These are phyloP conservation scores for Trachelus stipa DNA, from an alignment of 2,888 invertebrate genomes.

Conservation along the genomic window DNA sequence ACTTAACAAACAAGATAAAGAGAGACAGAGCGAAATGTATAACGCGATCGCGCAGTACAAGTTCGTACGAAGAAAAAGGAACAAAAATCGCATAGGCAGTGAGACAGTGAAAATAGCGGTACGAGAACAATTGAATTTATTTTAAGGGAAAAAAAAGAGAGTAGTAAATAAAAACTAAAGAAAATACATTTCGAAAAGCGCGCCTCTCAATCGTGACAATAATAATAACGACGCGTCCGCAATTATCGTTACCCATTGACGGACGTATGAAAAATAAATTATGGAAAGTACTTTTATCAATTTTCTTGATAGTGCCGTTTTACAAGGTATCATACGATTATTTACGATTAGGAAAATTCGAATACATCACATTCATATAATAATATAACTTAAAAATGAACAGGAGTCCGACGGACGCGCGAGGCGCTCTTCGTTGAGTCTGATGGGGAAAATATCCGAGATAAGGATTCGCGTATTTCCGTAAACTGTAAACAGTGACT, in stretches of 20 bases:
- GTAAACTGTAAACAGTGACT: neutral
- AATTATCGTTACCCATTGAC: neutral
- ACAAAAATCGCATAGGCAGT: neutral
- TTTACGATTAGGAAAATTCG: slow-evolving; percentile 26
- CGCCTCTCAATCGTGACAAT: neutral
- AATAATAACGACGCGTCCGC: neutral
- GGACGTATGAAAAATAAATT: slow-evolving; percentile 26
- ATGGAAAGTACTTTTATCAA: slow-evolving; percentile 20
- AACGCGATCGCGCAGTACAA: neutral
- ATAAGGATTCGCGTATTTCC: neutral
- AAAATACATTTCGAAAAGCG: neutral
- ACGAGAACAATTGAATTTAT: neutral
- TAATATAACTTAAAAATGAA: slow-evolving; percentile 5
- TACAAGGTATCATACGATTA: slow-evolving; percentile 18
- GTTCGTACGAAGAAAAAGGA: neutral
- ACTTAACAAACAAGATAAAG: neutral
- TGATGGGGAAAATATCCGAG: neutral
- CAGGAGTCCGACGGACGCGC: neutral
- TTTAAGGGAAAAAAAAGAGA: neutral
- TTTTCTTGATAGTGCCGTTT: slow-evolving; percentile 34
- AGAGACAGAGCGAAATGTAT: neutral
- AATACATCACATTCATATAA: slow-evolving; percentile 26
- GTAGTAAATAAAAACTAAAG: neutral
- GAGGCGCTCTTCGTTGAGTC: neutral
- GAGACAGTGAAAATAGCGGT: neutral